Evolutionary conservation across 2,888 invertebrate genomes (phyloP).

Genomic region (Drosophila kambysellisi): DNA sequence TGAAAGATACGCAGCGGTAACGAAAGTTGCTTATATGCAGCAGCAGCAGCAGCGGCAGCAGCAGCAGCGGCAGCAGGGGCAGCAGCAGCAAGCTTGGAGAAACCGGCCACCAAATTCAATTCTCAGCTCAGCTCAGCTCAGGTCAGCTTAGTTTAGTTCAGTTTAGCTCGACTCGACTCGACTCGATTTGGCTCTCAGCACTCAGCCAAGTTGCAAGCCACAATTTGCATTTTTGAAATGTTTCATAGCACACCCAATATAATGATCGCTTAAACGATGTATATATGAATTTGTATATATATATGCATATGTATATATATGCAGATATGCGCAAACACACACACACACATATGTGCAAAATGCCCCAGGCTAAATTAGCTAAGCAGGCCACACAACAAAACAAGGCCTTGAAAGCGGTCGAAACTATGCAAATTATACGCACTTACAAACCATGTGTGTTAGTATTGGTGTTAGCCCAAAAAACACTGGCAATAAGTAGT

Average conservation of each 20-base stretch:
- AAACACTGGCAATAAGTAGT: background rate
- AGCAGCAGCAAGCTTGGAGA: conserved; percentile 14
- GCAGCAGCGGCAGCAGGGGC: conserved; percentile 11
- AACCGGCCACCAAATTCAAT: conserved; percentile 23
- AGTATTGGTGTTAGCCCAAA: background rate
- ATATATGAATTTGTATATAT: no score
- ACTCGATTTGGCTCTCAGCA: conserved; percentile 5
- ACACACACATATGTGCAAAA: background rate
- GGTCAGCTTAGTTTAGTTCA: background rate
- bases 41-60: background rate
- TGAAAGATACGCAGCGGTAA: conserved; percentile 55
- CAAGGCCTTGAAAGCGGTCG: conserved; percentile 28
- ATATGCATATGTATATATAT: background rate
- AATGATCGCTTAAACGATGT: conserved; percentile 8
- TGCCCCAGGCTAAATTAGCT: conserved; percentile 15
- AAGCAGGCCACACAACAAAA: conserved; percentile 10
- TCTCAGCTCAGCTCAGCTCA: background rate
- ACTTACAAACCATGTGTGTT: background rate
- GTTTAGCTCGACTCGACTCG: background rate
- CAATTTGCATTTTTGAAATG: conserved; percentile 18
- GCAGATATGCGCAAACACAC: background rate
- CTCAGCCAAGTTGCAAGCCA: conserved; percentile 3
- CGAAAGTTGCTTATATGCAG: conserved; percentile 48
- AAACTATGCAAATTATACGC: background rate
- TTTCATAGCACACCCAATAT: conserved; percentile 12